Evolutionary conservation across 2,113 vertebrate species (phyloP).

Genomic region (Penelope pileata): DNA sequence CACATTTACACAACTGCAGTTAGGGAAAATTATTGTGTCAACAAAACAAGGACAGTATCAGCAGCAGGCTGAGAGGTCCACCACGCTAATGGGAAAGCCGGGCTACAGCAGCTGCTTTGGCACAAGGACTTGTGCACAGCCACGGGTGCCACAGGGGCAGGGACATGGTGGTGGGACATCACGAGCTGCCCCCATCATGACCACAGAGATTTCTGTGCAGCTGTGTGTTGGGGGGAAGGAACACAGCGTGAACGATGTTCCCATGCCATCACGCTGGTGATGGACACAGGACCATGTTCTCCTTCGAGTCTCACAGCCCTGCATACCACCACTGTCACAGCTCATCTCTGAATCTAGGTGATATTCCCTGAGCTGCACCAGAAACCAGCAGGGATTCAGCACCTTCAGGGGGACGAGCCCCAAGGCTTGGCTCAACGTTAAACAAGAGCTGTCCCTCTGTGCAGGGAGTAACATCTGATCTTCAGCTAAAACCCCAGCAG

Average conservation of each 20-base stretch:
- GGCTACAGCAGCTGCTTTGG: background rate
- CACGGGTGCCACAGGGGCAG: background rate
- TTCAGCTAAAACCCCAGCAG: background rate
- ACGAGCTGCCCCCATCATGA: rapidly evolving
- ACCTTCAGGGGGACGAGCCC: background rate
- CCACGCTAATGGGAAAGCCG: background rate
- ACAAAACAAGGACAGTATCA: background rate
- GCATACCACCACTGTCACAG: background rate
- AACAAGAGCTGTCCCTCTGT: background rate
- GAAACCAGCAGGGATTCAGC: background rate
- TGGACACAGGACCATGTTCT: background rate
- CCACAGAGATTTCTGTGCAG: rapidly evolving
- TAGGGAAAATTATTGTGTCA: background rate
- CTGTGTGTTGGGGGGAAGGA: background rate
- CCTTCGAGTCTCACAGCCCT: background rate
- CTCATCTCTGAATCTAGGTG: background rate
- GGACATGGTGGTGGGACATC: background rate
- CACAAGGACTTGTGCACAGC: rapidly evolving
- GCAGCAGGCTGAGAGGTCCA: background rate
- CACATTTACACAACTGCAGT: background rate
- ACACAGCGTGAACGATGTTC: rapidly evolving
- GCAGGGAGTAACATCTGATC: background rate
- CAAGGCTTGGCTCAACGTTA: background rate
- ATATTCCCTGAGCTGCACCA: background rate
- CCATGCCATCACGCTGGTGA: rapidly evolving